Percentiles rank a stretch among this genome's conserved stretches.
Evolutionary conservation across 2,113 vertebrate species (phyloP).

Genomic region (Bos taurus): DNA sequence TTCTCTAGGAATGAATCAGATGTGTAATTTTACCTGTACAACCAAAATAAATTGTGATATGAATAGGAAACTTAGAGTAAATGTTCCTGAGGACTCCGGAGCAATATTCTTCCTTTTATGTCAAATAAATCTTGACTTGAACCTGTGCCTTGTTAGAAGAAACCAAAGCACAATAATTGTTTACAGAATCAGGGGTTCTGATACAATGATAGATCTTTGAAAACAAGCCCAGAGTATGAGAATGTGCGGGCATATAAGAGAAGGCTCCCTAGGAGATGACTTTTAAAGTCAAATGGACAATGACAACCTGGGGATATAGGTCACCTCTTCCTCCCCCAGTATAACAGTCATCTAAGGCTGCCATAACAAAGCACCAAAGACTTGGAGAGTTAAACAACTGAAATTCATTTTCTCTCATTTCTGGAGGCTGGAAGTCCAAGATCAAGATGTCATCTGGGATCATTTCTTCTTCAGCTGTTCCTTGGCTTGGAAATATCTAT

Average conservation of each 20-base stretch:
- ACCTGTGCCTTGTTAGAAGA: neutral
- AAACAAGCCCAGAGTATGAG: neutral
- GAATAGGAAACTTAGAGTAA: neutral
- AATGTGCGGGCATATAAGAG: neutral
- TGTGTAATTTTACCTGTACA: neutral
- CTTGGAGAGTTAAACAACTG: neutral
- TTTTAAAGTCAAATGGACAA: neutral
- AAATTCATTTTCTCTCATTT: neutral
- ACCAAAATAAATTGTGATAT: neutral
- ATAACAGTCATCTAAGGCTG: neutral
- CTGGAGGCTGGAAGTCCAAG: neutral
- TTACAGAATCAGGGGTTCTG: neutral
- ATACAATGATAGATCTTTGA: neutral
- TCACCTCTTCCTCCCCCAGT: neutral
- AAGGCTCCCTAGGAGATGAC: accelerated
- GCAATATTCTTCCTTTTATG: neutral
- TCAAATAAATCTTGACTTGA: neutral
- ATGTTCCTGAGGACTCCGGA: neutral
- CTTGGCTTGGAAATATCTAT: neutral
- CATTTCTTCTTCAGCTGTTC: neutral
- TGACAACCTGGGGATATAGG: neutral
- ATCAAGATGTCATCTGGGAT: neutral
- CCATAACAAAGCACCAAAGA: neutral
- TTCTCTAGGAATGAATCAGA: neutral
- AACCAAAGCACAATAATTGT: neutral